phyloP scores from a whole-genome alignment of 2,113 vertebrate genomes.

The Dicrurus megarhynchus region DNA sequence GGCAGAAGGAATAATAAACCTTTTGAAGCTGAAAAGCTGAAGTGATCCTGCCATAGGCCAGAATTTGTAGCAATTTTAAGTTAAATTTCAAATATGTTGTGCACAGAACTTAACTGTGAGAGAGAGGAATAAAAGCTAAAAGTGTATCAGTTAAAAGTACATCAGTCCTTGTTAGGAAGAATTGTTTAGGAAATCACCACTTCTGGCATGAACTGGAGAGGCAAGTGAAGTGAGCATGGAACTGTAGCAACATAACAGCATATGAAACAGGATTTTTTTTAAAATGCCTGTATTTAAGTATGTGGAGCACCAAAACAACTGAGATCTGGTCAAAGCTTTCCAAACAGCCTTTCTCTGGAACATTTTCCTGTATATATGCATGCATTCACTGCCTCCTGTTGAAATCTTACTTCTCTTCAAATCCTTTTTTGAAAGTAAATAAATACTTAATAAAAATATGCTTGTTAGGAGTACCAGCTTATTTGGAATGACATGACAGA shows the following conservation, averaged over 20 bases:
- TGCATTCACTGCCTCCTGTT: background rate
- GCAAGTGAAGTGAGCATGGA: background rate
- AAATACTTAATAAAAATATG: background rate
- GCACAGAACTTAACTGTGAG: background rate
- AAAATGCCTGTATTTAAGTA: background rate
- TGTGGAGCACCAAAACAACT: background rate
- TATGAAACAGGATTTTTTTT: background rate
- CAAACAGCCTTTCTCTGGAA: background rate
- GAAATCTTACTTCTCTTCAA: background rate
- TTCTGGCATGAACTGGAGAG: background rate
- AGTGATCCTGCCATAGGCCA: background rate
- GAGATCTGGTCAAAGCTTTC: background rate
- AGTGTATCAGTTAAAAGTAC: background rate
- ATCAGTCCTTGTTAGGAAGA: background rate
- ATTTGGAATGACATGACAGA: background rate
- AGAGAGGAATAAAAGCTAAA: background rate
- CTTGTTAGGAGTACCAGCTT: background rate
- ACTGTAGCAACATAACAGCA: background rate
- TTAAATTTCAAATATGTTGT: background rate
- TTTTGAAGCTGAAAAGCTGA: background rate
- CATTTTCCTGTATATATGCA: accelerated
- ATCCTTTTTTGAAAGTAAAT: background rate
- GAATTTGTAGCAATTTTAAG: background rate
- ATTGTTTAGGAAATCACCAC: background rate
- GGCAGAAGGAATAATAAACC: background rate